Base-by-base conservation (phyloP, 2,113 vertebrate species). In the Tachysurus vachellii region DNA sequence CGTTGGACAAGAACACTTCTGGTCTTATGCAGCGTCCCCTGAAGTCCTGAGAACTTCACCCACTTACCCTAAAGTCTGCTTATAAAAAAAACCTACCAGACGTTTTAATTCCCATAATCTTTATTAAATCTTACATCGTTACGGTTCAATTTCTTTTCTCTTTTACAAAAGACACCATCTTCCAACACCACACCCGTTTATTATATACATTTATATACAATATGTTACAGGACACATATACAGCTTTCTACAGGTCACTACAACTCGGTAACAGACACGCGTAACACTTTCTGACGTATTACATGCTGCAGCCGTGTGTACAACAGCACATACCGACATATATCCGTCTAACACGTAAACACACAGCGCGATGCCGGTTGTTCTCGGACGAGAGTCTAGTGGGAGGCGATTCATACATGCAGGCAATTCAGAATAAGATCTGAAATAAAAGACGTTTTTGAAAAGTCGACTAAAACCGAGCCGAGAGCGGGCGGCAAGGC, bases 141-240 rank as follows among this genome's bases (percentile, higher is more conserved):
- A 17, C 14, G 14, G 50, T 28, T 54, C 57, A 47, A 28, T n/a
- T 6, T 19, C 31, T 73, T 85, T 77, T 26, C n/a, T 28, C 42
- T 44, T 77, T 82, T 82, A 85, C 42, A 79, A 83, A 88, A 89
- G 76, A 82, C 54, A 16, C 36, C 14, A 68, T 79, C 28, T 50
- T 84, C 84, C 13, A n/a, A n/a, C 10, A 86, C 59, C 84, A 88
- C 36, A 80, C 6, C 62, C 8, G 59, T 89, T 80, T 80, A 73
- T 56, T 82, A 53, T 87, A 13, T 85, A 89, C 89, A 89, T 36
- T 62, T 84, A 73, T 89, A 36, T 89, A 89, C 86, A 88, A n/a
- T 83, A 86, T 80, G 28, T 42, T 88, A 87, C 89, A 83, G 57
- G 21, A 82, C 68, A 77, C 21, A 56, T 56, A 36, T 85, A 75